These are phyloP conservation scores for Motacilla alba DNA, from an alignment of 2,113 vertebrate genomes.

Conservation along the genomic window DNA sequence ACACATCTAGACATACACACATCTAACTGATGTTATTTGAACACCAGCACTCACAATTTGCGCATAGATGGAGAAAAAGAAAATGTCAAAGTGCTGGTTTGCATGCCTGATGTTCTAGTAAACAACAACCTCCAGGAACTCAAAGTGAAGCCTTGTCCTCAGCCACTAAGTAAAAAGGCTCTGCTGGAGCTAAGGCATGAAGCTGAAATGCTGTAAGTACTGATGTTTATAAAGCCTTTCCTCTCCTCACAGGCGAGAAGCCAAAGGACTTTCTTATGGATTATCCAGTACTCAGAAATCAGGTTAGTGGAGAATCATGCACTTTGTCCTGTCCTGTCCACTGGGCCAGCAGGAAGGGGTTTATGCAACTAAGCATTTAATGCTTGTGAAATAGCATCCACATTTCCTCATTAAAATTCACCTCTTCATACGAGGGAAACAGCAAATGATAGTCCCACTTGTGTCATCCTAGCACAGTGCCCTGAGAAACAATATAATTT, in stretches of 20 bases:
- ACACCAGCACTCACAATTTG: background rate
- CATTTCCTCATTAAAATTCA: background rate
- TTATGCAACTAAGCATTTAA: background rate
- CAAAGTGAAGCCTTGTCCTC: background rate
- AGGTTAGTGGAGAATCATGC: constrained; percentile 70
- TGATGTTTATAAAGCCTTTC: constrained; percentile 18
- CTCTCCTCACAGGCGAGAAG: constrained; percentile 75
- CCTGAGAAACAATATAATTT: constrained; percentile 55
- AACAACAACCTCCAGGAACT: background rate
- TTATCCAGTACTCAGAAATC: constrained; percentile 74
- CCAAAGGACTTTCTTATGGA: constrained; percentile 75
- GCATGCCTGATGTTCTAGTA: background rate
- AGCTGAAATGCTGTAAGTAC: background rate
- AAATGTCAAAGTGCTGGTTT: background rate
- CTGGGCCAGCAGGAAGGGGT: background rate
- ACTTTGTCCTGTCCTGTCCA: background rate
- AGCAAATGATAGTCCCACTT: constrained; percentile 10
- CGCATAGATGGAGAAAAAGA: background rate
- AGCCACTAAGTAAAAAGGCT: background rate
- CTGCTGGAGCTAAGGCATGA: background rate
- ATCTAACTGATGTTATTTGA: background rate
- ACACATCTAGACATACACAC: fast-evolving
- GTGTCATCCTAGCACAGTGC: constrained; percentile 28
- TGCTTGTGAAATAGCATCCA: background rate
- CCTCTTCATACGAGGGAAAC: background rate